Evolutionary conservation across 2,797 vertebrate genomes (phyloP), one percentile per base, ranked within the genome.

Genomic region (Acanthurus lineatus): DNA sequence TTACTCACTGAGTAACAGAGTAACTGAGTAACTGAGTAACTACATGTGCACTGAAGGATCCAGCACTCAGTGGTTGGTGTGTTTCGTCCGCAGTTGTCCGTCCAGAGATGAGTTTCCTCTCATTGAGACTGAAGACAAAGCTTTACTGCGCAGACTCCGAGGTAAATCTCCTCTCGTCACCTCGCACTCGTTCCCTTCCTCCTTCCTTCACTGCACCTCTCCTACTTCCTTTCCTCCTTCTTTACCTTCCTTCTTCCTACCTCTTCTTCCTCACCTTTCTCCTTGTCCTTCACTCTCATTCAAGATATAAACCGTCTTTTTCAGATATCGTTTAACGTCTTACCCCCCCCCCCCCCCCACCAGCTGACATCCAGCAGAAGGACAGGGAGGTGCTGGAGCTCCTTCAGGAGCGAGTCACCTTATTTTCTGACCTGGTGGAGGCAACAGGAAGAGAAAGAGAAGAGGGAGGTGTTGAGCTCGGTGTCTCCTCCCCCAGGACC

Each of bases 91-190:
- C 78, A 98, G 97, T 25, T 98, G 97, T 82, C 97, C 97, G 0
- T 96, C 96, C 86, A 95, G 96, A 82, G 95, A 96, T 2, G 96
- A 98, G 62, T 99, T 99, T 70, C 97, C 97, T 14, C 90, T 98
- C 73, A 98, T 98, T 0, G 97, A 99, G 93, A 98, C 97, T 0
- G 97, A 98, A 88, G 95, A 96, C 62, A 97, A 97, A 84, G 96
- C 96, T 52, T 89, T 96, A 52, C 89, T 96, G 5, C 91, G 97
- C n/a, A 91, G 96, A 72, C 93, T 97, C 62, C 92, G 93, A 95
- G 96, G 97, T 97, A 89, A 56, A 28, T 5, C 71, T 2, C 25
- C 52, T 42, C 45, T 25, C 25, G 3, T 4, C 44, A 11, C 6
- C 4, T 72, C 22, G 14, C 16, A 25, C 15, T 16, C 1, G 17